Conservation (phyloP, 2,888 invertebrate genomes). For the Blastobasis adustella region DNA sequence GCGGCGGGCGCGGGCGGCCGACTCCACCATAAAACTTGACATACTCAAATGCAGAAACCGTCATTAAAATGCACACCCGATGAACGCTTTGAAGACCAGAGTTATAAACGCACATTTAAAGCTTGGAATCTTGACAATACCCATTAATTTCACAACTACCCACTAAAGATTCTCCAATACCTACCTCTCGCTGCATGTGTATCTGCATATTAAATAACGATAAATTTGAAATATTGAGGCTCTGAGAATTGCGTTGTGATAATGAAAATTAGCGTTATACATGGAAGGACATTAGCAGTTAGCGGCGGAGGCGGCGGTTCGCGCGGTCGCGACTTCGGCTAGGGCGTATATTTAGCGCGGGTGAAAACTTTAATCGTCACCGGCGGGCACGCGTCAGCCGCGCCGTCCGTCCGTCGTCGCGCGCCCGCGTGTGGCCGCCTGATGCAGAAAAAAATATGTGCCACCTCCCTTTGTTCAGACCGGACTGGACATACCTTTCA, state of each 20-base stretch:
- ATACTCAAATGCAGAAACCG: too few species aligned
- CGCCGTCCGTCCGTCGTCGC: slow-evolving; percentile 59
- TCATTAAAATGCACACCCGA: too few species aligned
- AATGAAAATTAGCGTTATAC: slow-evolving; percentile 2
- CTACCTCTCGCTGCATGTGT: too few species aligned
- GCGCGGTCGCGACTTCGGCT: slow-evolving; percentile 25
- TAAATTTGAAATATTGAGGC: too few species aligned
- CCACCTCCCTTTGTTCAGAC: slow-evolving; percentile 66
- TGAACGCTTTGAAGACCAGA: too few species aligned
- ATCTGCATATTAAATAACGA: too few species aligned
- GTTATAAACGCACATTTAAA: too few species aligned
- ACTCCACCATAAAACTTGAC: too few species aligned
- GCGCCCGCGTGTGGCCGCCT: slow-evolving; percentile 58
- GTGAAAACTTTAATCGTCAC: slow-evolving; percentile 71
- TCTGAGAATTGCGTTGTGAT: too few species aligned
- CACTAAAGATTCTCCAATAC: slow-evolving; percentile 9
- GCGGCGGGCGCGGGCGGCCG: neutral
- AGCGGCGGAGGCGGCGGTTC: slow-evolving; percentile 24
- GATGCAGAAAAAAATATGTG: slow-evolving; percentile 68
- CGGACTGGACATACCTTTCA: slow-evolving; percentile 72
- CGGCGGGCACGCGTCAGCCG: slow-evolving; percentile 49
- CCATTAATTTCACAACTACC: too few species aligned
- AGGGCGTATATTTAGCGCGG: slow-evolving; percentile 61
- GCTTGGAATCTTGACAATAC: too few species aligned
- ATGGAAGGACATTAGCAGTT: slow-evolving; percentile 24